Base-by-base conservation (phyloP, 2,888 invertebrate species). In the Macrosoma leucophasiata region DNA sequence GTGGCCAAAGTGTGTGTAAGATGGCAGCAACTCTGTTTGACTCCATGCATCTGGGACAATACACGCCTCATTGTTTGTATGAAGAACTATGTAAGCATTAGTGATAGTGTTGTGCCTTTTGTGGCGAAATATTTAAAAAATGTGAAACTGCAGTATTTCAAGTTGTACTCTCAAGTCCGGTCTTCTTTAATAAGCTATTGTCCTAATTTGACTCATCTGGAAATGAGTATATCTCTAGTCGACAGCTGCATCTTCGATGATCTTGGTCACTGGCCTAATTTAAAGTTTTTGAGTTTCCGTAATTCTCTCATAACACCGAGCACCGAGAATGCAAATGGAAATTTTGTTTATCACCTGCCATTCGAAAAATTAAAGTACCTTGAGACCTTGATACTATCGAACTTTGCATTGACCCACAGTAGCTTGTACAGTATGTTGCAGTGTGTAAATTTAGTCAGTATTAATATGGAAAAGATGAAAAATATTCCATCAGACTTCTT, bases 391-490 rank as follows among this genome's bases (percentile, higher is more conserved):
- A 67, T 85, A 25, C 56, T 85, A 25, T 85, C 85, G 3, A 85
- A 85, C 50, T 85, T 85, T 69, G 85, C 82, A 35, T 56, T 85
- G 39, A 84, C 84, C 13, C 81, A 70, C 12, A 64, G 62, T 41
- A 85, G 85, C 57, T 58, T 85, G 17, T 79, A 81, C 41, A 77
- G 73, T 38, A 85, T 85, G 85, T 58, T 84, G 33, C 74, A 75
- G 38, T 85, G 85, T 57, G 64, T 62, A 13, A 63, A 78, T 56
- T 71, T 85, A 59, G 73, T 75, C 50, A 79, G 82, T 62, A 79
- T 85, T 54, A 85, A 75, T 43, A 85, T 85, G 76, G 85, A 85
- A 39, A 85, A 85, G 53, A 85, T 85, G 85, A 85, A 84, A 47
- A 85, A 85, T 54, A 85, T 85, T 42, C 85, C 85, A 4, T 71